These are phyloP conservation scores for Sycophila sp. DNA, from an alignment of 1,140 invertebrate genomes.

Conservation along the genomic window DNA sequence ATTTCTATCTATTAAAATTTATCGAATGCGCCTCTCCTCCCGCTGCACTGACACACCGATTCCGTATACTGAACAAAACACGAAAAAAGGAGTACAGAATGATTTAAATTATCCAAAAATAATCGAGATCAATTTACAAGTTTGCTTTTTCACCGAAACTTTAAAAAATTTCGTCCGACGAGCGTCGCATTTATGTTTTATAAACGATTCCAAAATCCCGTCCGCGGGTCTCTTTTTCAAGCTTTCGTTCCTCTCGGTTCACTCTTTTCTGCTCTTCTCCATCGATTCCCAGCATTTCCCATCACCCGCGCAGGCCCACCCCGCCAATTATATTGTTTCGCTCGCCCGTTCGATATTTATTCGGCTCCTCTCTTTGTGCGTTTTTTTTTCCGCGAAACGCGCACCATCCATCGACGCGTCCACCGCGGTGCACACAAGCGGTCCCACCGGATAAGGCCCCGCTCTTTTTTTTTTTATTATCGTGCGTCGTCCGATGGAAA, in stretches of 20 bases:
- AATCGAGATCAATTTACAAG: too few species aligned
- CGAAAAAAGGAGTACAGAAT: too few species aligned
- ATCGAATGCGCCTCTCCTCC: too few species aligned
- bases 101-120: too few species aligned
- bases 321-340: slow-evolving; percentile 14
- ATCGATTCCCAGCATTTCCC: background rate
- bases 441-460: slow-evolving; percentile 24
- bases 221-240: background rate
- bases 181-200: slow-evolving; percentile 15
- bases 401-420: slow-evolving; percentile 3
- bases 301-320: background rate
- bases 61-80: too few species aligned
- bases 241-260: background rate
- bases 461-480: slow-evolving; percentile 32
- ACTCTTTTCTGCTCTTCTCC: background rate
- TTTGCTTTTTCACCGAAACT: too few species aligned
- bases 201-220: background rate
- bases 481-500: too few species aligned
- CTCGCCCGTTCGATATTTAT: slow-evolving; percentile 7
- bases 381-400: background rate
- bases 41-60: too few species aligned
- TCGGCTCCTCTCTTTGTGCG: background rate
- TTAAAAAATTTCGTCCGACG: too few species aligned
- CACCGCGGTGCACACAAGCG: background rate
- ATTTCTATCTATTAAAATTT: too few species aligned